phyloP scores from a whole-genome alignment of 2,797 vertebrate genomes.

The Pseudomugil tenellus region DNA sequence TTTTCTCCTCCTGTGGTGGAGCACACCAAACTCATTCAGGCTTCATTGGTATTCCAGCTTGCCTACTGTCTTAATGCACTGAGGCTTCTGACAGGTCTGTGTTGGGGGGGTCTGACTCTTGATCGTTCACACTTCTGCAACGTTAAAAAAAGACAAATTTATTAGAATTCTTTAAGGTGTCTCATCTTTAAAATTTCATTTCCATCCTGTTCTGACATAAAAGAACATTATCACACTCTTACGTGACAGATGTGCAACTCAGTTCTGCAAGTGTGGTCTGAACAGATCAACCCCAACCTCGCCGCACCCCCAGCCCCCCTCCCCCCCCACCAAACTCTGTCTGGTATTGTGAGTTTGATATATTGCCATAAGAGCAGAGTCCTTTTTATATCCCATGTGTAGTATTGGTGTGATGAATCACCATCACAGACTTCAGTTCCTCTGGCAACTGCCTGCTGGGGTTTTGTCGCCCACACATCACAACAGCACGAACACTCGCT shows the following conservation, averaged over 20 bases:
- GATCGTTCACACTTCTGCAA: slow-evolving; percentile 14
- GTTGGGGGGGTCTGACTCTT: slow-evolving; percentile 33
- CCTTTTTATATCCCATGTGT: slow-evolving; percentile 59
- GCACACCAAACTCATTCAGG: slow-evolving; percentile 24
- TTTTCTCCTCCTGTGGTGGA: slow-evolving; percentile 12
- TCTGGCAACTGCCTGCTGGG: slow-evolving; percentile 58
- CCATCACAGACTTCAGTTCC: slow-evolving; percentile 41
- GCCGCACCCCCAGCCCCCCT: too few relatives aligned
- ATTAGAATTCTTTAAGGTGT: slow-evolving; percentile 37
- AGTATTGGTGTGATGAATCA: slow-evolving; percentile 62
- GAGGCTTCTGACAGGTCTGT: slow-evolving; percentile 22
- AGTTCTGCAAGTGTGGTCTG: slow-evolving; percentile 29
- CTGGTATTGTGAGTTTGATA: slow-evolving; percentile 46
- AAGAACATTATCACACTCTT: slow-evolving; percentile 28
- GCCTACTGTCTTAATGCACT: slow-evolving; percentile 24
- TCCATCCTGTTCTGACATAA: slow-evolving; percentile 23
- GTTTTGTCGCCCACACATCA: slow-evolving; percentile 55
- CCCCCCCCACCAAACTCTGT: slow-evolving; percentile 38
- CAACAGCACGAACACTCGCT: slow-evolving; percentile 52
- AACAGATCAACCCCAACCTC: slow-evolving; percentile 51
- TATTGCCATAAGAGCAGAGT: slow-evolving; percentile 42
- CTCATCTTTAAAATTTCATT: slow-evolving; percentile 24
- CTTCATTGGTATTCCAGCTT: slow-evolving; percentile 57
- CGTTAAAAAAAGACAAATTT: slow-evolving; percentile 14
- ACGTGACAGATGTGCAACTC: slow-evolving; percentile 36